Percentiles rank a stretch among this genome's conserved stretches.
Evolutionary conservation across 2,113 vertebrate genomes (phyloP).

Genomic region (Gallinago jamesoni): DNA sequence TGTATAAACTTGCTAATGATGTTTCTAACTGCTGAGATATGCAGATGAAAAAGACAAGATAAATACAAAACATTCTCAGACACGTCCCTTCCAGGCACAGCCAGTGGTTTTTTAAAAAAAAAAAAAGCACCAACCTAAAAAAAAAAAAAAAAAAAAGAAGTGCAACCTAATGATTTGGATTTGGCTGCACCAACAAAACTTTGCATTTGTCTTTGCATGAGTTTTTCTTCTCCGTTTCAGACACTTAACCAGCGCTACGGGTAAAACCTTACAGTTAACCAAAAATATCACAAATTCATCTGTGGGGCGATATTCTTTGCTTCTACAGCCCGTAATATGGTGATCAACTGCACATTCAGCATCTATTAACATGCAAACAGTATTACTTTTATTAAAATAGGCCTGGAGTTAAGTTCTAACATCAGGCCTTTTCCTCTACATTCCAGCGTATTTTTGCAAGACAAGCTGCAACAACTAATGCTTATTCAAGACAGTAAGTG

Average conservation of each 20-base stretch:
- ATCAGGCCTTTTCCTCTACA: neutral
- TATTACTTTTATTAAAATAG: neutral
- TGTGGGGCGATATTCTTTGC: neutral
- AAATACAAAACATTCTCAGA: slow-evolving; percentile 6
- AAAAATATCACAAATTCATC: neutral
- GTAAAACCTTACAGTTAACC: neutral
- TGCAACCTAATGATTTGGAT: neutral
- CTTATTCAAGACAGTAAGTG: neutral
- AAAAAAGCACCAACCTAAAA: neutral
- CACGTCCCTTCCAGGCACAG: neutral
- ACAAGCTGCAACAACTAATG: neutral
- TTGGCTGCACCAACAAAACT: neutral
- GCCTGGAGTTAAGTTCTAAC: neutral
- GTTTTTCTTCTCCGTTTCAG: neutral
- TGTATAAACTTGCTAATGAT: neutral
- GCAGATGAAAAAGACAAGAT: slow-evolving; percentile 13
- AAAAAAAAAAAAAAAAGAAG: neutral
- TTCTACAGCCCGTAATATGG: neutral
- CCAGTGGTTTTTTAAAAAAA: neutral
- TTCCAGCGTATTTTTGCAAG: neutral
- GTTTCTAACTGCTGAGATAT: slow-evolving; percentile 1
- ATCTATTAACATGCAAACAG: neutral
- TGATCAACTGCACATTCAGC: neutral
- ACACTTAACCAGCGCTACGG: neutral
- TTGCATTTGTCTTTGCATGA: neutral